These are phyloP conservation scores for Ochropleura leucogaster DNA, from an alignment of 2,888 invertebrate genomes.

Conservation along the genomic window DNA sequence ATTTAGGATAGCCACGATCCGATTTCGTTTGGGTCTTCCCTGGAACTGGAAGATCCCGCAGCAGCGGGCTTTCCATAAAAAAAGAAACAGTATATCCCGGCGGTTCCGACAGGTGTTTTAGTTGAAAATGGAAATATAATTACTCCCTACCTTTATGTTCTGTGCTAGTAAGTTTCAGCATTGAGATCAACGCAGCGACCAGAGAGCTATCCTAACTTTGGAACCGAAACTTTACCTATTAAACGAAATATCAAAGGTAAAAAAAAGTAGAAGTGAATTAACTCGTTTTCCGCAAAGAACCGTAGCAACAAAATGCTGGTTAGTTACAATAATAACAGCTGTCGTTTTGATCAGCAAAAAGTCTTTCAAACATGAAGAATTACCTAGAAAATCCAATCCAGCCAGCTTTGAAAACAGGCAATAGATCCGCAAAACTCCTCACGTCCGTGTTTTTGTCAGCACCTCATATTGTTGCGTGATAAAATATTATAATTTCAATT, in stretches of 20 bases:
- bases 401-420: constrained; percentile 38
- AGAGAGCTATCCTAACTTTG: constrained; percentile 1
- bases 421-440: constrained; percentile 44
- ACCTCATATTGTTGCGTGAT: constrained; percentile 53
- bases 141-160: not conserved
- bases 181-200: constrained; percentile 6
- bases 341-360: constrained; percentile 32
- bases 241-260: constrained; percentile 7
- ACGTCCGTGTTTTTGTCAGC: constrained; percentile 54
- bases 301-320: constrained; percentile 7
- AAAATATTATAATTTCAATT: constrained; percentile 52
- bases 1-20: not conserved
- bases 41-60: not conserved
- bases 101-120: not conserved
- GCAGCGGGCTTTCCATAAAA: not conserved
- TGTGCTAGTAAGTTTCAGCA: constrained; percentile 1
- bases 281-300: constrained; percentile 10
- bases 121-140: not conserved
- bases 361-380: constrained; percentile 13
- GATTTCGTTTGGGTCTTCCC: not conserved
- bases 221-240: constrained; percentile 3
- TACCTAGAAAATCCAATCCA: constrained; percentile 43
- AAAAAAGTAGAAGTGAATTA: constrained; percentile 11
- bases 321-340: constrained; percentile 24
- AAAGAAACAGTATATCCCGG: not conserved